Evolutionary conservation across 2,113 vertebrate species (phyloP).

Genomic region (Cynopterus brachyotis): DNA sequence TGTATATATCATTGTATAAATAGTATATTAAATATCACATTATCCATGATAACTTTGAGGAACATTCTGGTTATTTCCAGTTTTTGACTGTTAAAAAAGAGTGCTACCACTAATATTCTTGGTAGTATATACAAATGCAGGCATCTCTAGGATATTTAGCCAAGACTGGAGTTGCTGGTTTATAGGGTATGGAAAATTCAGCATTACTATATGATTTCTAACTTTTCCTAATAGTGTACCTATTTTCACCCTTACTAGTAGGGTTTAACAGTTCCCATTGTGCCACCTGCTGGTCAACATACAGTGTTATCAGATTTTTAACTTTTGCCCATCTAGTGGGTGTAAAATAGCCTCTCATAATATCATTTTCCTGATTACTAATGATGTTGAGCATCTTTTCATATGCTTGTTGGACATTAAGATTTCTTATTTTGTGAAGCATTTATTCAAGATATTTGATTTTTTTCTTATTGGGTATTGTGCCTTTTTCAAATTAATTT

Average conservation of each 20-base stretch:
- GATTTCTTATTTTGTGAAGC: background rate
- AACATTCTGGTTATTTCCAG: background rate
- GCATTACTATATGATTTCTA: background rate
- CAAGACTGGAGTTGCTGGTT: conserved; percentile 11
- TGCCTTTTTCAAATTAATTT: conserved; percentile 38
- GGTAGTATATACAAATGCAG: background rate
- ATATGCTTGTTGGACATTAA: background rate
- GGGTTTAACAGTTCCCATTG: background rate
- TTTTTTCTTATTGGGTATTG: background rate
- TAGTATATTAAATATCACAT: background rate
- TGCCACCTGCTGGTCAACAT: conserved; percentile 27
- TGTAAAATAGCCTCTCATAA: background rate
- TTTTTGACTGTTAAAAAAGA: background rate
- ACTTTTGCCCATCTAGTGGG: background rate
- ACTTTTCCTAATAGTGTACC: background rate
- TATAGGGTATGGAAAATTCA: background rate
- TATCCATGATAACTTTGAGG: background rate
- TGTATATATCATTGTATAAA: background rate
- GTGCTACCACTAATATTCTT: background rate
- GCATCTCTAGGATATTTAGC: background rate
- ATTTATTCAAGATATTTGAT: background rate
- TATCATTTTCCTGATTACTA: conserved; percentile 39
- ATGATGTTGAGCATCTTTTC: background rate
- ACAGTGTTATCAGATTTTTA: background rate
- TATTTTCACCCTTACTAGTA: background rate